A percentile compares a stretch with the other conserved stretches of the same genome.
phyloP scores from a whole-genome alignment of 2,113 vertebrate genomes.

The Vidua macroura region DNA sequence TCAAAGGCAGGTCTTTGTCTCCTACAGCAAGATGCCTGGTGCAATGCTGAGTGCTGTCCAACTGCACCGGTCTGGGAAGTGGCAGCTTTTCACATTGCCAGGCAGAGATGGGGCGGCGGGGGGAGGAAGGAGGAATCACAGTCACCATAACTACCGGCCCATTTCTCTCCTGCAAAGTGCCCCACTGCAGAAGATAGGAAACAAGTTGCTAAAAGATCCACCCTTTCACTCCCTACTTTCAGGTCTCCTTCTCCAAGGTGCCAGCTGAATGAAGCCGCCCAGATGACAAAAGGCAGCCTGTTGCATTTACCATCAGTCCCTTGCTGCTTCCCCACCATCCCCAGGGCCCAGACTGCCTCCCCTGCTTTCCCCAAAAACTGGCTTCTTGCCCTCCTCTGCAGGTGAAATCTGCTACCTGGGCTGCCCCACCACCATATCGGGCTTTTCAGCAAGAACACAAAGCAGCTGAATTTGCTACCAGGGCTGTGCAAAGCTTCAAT shows the following conservation, averaged over 20 bases:
- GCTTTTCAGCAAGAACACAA: background rate
- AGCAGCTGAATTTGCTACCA: background rate
- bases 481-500: accelerated
- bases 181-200: background rate
- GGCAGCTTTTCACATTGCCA: background rate
- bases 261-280: background rate
- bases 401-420: background rate
- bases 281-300: background rate
- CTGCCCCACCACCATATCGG: background rate
- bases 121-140: background rate
- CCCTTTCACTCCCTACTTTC: background rate
- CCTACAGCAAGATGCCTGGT: background rate
- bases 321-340: background rate
- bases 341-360: background rate
- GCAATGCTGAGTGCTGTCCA: accelerated
- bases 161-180: background rate
- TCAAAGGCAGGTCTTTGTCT: background rate
- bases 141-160: background rate
- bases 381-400: accelerated
- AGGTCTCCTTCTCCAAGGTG: background rate
- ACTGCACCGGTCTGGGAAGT: accelerated
- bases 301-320: background rate
- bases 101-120: too few relatives aligned
- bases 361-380: background rate
- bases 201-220: background rate